These are phyloP conservation scores for Dasysyrphus tricinctus DNA, from an alignment of 2,888 invertebrate genomes.

Conservation along the genomic window DNA sequence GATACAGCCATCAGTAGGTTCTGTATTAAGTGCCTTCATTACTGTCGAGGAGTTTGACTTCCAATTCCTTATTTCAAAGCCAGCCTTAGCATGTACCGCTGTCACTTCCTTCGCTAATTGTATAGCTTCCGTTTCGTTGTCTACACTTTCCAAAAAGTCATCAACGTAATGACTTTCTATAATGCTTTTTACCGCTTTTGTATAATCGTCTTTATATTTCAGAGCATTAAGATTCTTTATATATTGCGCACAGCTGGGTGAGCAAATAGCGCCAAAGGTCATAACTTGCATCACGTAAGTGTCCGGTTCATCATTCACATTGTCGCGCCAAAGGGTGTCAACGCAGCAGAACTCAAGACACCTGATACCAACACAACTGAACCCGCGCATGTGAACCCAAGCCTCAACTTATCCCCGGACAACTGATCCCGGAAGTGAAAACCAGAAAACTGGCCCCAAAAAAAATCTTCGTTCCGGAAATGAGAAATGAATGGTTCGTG, in stretches of 20 bases:
- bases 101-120: constrained; percentile 18
- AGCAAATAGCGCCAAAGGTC: background rate
- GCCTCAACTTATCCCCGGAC: no score
- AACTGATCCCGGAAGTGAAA: no score
- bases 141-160: constrained; percentile 35
- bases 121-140: constrained; percentile 28
- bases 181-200: background rate
- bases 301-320: background rate
- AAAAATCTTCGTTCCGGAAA: no score
- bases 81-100: background rate
- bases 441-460: no score
- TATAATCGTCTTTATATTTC: background rate
- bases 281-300: background rate
- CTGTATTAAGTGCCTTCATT: background rate
- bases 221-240: background rate
- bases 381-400: no score
- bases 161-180: constrained; percentile 41
- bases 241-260: background rate
- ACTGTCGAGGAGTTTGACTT: constrained; percentile 6
- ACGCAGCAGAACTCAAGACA: no score
- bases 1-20: no score
- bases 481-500: no score
- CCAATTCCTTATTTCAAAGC: constrained; percentile 1
- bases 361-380: no score
- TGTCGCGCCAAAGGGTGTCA: no score